These are phyloP conservation scores for Macrobrachium rosenbergii DNA, from an alignment of 1,140 invertebrate species.

Conservation along the genomic window DNA sequence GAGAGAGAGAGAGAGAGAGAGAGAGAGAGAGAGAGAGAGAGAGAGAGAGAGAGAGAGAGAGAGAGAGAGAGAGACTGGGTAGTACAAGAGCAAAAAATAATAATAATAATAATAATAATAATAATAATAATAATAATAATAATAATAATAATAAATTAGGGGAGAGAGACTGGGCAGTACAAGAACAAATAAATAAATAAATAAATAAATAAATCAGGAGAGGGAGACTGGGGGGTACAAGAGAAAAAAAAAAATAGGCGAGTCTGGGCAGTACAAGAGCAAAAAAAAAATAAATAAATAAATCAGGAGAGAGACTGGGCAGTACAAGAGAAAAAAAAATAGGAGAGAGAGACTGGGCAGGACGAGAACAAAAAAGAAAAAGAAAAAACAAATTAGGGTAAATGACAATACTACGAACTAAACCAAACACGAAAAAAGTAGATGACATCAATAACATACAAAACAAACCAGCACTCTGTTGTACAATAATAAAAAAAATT, in stretches of 20 bases:
- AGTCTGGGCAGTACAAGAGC: background rate
- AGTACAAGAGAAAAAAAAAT: background rate
- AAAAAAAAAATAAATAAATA: no score
- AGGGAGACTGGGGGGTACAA: background rate
- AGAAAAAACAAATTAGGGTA: background rate
- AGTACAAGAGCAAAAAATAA: background rate
- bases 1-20: conserved; percentile 15
- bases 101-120: no score
- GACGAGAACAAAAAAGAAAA: background rate
- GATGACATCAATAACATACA: no score
- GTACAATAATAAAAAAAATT: no score
- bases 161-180: background rate
- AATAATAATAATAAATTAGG: no score
- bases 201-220: no score
- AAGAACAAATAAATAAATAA: no score
- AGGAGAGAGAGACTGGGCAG: conserved; percentile 6
- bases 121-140: no score
- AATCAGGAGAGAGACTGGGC: conserved; percentile 3
- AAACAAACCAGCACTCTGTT: no score
- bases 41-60: conserved; percentile 32
- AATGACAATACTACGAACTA: no score
- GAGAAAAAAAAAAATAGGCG: background rate
- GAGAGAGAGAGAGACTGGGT: conserved; percentile 10
- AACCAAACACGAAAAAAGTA: no score
- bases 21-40: conserved; percentile 20